These are phyloP conservation scores for Bathynomus jamesi DNA, from an alignment of 1,140 invertebrate species.

Conservation along the genomic window DNA sequence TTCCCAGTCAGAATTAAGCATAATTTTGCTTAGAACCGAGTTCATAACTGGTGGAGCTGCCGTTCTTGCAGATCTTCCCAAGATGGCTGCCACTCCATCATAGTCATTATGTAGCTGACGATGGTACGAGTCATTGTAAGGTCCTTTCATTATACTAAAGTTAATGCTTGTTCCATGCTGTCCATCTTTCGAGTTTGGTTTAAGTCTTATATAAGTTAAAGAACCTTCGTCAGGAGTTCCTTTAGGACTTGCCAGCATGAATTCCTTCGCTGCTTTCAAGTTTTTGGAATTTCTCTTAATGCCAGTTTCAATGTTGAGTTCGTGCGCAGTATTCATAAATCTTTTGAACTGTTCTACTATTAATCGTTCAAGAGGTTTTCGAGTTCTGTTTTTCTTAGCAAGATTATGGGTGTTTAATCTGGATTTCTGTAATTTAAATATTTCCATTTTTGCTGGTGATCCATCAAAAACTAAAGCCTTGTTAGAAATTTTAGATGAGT, in stretches of 20 bases:
- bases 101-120: background rate
- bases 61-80: background rate
- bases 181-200: background rate
- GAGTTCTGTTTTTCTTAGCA: background rate
- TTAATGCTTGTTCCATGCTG: background rate
- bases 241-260: background rate
- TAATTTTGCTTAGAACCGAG: background rate
- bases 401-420: background rate
- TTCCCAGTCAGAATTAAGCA: background rate
- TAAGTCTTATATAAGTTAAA: background rate
- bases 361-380: background rate
- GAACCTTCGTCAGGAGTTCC: background rate
- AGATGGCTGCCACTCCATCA: background rate
- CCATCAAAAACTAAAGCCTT: too few species aligned
- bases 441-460: too few species aligned
- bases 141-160: background rate
- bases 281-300: background rate
- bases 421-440: too few species aligned
- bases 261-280: background rate
- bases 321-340: background rate
- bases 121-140: background rate
- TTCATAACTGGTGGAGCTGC: background rate
- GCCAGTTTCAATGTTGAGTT: background rate
- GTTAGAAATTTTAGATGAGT: too few species aligned
- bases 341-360: background rate